These are phyloP conservation scores for Goniozus legneri DNA, from an alignment of 1,140 invertebrate genomes.

Conservation along the genomic window DNA sequence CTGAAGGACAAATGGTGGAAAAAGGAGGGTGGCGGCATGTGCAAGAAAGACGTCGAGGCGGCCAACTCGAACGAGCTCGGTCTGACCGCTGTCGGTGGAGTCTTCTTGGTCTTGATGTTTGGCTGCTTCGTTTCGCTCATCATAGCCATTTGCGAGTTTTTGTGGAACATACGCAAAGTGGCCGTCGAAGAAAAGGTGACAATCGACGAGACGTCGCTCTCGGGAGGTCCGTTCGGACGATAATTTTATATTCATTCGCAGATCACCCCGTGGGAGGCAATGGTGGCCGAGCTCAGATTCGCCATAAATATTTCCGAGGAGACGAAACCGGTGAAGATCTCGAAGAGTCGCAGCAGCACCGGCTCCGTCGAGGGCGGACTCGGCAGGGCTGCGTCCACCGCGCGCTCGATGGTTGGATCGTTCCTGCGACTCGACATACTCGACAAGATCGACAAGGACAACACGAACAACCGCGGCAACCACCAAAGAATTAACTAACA, in stretches of 20 bases:
- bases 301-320: conserved; percentile 61
- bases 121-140: conserved; percentile 65
- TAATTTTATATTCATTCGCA: conserved; percentile 26
- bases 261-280: conserved; percentile 61
- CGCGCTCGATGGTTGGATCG: conserved; percentile 40
- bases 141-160: conserved; percentile 72
- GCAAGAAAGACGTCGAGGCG: conserved; percentile 15
- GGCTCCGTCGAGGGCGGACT: conserved; percentile 25
- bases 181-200: conserved; percentile 71
- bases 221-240: background rate
- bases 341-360: conserved; percentile 28
- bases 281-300: conserved; percentile 63
- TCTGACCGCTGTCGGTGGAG: conserved; percentile 82
- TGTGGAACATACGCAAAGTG: conserved; percentile 77
- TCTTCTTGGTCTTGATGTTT: conserved; percentile 80
- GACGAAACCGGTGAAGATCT: conserved; percentile 59
- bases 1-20: conserved; percentile 90
- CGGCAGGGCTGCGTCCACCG: conserved; percentile 28
- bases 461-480: conserved; percentile 27
- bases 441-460: conserved; percentile 42
- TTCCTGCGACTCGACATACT: conserved; percentile 40
- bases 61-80: conserved; percentile 57
- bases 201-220: background rate
- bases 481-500: conserved; percentile 32
- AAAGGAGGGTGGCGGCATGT: conserved; percentile 51